A percentile compares a stretch with the other conserved stretches of the same genome.
Conservation (phyloP, 2,113 vertebrate genomes). For the Lipotes vexillifer region DNA sequence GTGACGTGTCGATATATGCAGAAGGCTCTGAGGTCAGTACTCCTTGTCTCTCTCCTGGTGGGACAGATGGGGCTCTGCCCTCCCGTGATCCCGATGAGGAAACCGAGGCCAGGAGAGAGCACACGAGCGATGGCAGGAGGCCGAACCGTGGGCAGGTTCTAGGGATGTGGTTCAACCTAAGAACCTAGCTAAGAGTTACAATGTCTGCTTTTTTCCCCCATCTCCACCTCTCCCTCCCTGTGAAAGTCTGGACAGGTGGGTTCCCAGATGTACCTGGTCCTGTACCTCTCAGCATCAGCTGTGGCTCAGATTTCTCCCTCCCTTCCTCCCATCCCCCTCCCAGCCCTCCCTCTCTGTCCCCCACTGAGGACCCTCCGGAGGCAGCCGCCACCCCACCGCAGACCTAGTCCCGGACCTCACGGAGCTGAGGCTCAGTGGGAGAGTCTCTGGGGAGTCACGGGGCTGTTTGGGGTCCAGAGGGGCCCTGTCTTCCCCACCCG, state of each 20-base stretch:
- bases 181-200: neutral
- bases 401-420: neutral
- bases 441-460: neutral
- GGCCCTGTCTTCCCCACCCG: neutral
- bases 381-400: too few species aligned
- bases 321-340: neutral
- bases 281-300: neutral
- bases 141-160: neutral
- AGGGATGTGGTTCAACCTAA: neutral
- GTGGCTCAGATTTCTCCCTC: neutral
- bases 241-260: neutral
- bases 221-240: neutral
- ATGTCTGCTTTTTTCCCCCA: neutral
- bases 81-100: neutral
- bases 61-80: neutral
- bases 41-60: neutral
- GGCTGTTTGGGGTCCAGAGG: neutral
- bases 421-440: neutral
- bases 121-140: accelerated
- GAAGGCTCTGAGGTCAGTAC: neutral
- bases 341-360: neutral
- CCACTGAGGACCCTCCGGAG: neutral
- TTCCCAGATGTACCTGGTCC: neutral
- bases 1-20: neutral
- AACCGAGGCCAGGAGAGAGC: neutral